phyloP scores from a whole-genome alignment of 2,797 vertebrate genomes.

The Apodemus agrarius region DNA sequence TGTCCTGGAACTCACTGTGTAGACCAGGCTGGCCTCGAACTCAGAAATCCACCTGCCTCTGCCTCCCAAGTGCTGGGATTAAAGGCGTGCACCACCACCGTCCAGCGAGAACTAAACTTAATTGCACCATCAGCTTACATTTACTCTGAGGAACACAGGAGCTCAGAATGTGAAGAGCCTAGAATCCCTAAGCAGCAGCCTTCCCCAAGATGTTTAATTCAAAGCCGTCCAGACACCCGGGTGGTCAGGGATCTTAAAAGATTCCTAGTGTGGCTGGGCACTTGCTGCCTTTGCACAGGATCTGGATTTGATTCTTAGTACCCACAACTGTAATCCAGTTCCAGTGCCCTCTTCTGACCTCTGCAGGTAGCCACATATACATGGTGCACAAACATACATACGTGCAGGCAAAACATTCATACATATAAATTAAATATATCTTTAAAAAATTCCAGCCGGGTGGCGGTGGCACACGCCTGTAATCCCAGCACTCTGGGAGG shows the following conservation, averaged over 20 bases:
- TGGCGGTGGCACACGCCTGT: too few relatives aligned
- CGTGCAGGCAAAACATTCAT: not conserved
- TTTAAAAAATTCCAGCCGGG: too few relatives aligned
- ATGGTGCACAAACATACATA: not conserved
- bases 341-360: not conserved
- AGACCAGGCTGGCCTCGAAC: too few relatives aligned
- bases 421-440: not conserved
- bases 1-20: too few relatives aligned
- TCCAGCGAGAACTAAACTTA: not conserved
- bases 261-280: too few relatives aligned
- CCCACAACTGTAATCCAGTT: not conserved
- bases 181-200: not conserved
- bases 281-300: not conserved
- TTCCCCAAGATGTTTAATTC: fast-evolving
- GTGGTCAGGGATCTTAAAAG: not conserved
- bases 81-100: too few relatives aligned
- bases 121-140: not conserved
- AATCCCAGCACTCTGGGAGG: too few relatives aligned
- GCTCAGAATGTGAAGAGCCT: not conserved
- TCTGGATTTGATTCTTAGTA: not conserved
- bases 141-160: not conserved
- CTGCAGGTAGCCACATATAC: too few relatives aligned
- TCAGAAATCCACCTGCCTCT: too few relatives aligned
- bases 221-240: not conserved
- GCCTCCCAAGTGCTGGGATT: too few relatives aligned